These are phyloP conservation scores for Sinonovacula constricta DNA, from an alignment of 1,140 invertebrate genomes.

Conservation along the genomic window DNA sequence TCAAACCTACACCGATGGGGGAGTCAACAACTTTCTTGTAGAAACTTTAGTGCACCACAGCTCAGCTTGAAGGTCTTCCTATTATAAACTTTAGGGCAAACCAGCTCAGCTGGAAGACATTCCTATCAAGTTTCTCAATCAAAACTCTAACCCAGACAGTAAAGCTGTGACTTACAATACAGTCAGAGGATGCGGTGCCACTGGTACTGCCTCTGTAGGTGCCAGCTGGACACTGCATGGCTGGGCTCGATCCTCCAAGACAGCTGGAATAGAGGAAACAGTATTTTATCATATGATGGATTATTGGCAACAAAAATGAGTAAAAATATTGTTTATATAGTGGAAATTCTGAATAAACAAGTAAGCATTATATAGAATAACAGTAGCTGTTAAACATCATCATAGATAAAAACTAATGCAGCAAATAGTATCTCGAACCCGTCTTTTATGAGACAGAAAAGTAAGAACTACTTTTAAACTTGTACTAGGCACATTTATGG, in stretches of 20 bases:
- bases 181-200: conserved; percentile 50
- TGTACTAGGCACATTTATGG: too few relatives aligned
- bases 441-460: too few relatives aligned
- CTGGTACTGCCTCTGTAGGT: conserved; percentile 57
- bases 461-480: too few relatives aligned
- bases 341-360: too few relatives aligned
- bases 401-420: too few relatives aligned
- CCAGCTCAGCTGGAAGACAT: background rate
- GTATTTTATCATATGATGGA: too few relatives aligned
- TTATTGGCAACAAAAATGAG: too few relatives aligned
- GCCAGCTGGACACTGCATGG: conserved; percentile 63
- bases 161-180: conserved; percentile 55
- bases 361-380: too few relatives aligned
- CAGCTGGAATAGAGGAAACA: conserved; percentile 70
- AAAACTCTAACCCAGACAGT: background rate
- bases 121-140: background rate
- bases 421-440: too few relatives aligned
- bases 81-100: background rate
- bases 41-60: background rate
- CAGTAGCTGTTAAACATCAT: too few relatives aligned
- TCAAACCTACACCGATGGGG: too few relatives aligned
- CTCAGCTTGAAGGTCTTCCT: background rate
- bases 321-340: too few relatives aligned
- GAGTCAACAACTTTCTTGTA: background rate
- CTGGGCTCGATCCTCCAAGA: conserved; percentile 56